Evolutionary conservation across 2,113 vertebrate genomes (phyloP).

Genomic region (Notothenia coriiceps): DNA sequence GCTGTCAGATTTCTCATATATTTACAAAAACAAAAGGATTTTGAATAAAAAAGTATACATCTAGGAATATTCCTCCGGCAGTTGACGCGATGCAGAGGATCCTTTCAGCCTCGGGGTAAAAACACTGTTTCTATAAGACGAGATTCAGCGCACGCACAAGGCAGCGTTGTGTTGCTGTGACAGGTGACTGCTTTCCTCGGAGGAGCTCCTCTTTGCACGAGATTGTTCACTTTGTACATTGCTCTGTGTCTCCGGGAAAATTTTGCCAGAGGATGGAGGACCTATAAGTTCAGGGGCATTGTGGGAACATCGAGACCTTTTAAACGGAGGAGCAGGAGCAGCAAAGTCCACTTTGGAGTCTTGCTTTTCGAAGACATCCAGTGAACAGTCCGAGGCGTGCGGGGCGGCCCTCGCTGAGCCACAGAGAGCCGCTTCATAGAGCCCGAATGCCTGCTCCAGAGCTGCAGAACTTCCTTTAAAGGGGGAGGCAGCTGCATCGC

Average conservation of each 20-base stretch:
- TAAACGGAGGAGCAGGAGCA: constrained; percentile 48
- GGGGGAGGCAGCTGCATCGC: constrained; percentile 44
- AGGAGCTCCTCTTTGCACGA: constrained; percentile 51
- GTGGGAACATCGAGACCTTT: constrained; percentile 62
- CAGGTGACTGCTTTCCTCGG: constrained; percentile 65
- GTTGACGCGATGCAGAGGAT: constrained; percentile 26
- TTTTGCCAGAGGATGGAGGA: constrained; percentile 30
- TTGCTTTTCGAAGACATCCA: constrained; percentile 64
- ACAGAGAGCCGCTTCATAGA: constrained; percentile 66
- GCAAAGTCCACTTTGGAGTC: constrained; percentile 64
- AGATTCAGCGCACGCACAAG: constrained; percentile 81
- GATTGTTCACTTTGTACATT: constrained; percentile 47
- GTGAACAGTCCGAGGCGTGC: constrained; percentile 7
- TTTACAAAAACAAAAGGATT: constrained; percentile 65
- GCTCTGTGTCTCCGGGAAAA: constrained; percentile 10
- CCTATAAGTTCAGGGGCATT: constrained; percentile 40
- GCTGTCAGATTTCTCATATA: constrained; percentile 57
- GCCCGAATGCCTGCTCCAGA: constrained; percentile 63
- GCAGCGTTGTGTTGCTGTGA: constrained; percentile 74
- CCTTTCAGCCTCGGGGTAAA: not conserved
- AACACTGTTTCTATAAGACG: not conserved
- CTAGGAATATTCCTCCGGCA: constrained; percentile 42
- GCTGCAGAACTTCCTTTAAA: constrained; percentile 49
- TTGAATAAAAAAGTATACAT: constrained; percentile 70
- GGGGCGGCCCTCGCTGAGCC: constrained; percentile 45